Conservation (phyloP, 2,113 vertebrate species). For the Pampusana beccarii region DNA sequence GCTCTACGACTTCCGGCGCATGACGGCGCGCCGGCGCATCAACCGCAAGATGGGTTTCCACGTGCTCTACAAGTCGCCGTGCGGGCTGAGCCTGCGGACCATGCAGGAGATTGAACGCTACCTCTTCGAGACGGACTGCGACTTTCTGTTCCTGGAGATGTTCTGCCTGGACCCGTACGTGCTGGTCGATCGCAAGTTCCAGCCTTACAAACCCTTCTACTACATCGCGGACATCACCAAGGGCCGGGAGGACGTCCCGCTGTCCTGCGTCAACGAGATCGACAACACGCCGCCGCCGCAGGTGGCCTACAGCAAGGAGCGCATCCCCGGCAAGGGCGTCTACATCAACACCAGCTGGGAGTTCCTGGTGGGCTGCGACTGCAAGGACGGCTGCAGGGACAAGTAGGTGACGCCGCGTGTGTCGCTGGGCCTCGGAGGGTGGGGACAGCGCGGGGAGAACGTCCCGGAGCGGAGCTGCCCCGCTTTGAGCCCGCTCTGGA, state of each 20-base stretch:
- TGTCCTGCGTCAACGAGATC: constrained; percentile 98
- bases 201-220: constrained; percentile 92
- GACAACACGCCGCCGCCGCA: constrained; percentile 88
- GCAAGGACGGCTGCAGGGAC: constrained; percentile 93
- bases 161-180: constrained; percentile 98
- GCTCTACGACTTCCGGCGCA: constrained; percentile 93
- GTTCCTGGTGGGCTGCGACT: constrained; percentile 95
- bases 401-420: constrained; percentile 78
- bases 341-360: constrained; percentile 93
- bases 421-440: neutral
- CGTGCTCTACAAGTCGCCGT: constrained; percentile 94
- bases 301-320: constrained; percentile 95
- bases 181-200: constrained; percentile 93
- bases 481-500: rapidly evolving
- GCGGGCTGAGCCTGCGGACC: constrained; percentile 90
- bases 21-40: constrained; percentile 90
- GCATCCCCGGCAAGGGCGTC: constrained; percentile 93
- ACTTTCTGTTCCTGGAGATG: constrained; percentile 97
- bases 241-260: constrained; percentile 90
- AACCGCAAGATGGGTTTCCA: constrained; percentile 99
- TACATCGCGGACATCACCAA: constrained; percentile 93
- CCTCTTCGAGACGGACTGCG: constrained; percentile 90
- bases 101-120: constrained; percentile 96
- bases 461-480: too few relatives aligned
- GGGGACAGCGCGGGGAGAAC: too few relatives aligned